A percentile compares a stretch with the other conserved stretches of the same genome.
Conservation (phyloP, 2,797 vertebrate genomes). For the Malurus splendens region DNA sequence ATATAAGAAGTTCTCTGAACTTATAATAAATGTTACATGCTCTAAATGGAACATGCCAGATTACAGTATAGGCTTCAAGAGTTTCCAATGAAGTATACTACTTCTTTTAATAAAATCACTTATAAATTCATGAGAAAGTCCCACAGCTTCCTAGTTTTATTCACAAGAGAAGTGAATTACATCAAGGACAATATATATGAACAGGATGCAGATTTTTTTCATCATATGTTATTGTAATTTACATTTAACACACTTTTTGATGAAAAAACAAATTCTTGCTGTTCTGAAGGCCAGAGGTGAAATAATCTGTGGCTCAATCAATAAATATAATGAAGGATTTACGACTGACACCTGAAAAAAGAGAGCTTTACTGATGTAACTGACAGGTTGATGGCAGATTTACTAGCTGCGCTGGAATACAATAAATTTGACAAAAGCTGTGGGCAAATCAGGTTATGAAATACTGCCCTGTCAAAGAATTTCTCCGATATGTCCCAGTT, state of each 20-base stretch:
- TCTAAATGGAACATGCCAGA: not conserved
- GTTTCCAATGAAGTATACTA: not conserved
- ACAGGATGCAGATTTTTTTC: not conserved
- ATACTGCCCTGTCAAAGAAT: not conserved
- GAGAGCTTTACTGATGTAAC: not conserved
- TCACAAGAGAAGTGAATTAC: not conserved
- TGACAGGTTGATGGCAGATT: not conserved
- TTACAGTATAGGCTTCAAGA: not conserved
- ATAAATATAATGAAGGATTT: conserved; percentile 1
- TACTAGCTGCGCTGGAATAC: not conserved
- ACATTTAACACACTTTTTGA: not conserved
- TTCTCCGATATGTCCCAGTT: not conserved
- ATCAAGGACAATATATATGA: not conserved
- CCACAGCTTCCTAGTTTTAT: not conserved
- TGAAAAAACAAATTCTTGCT: not conserved
- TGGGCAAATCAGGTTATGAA: conserved; percentile 12
- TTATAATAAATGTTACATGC: not conserved
- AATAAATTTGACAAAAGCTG: conserved; percentile 8
- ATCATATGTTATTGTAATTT: not conserved
- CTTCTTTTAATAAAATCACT: not conserved
- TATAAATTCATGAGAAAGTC: not conserved
- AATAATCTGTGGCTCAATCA: not conserved
- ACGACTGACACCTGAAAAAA: not conserved
- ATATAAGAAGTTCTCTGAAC: not conserved
- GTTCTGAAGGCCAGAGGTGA: not conserved